Percentiles rank a stretch among this genome's conserved stretches.
phyloP scores from a whole-genome alignment of 1,140 invertebrate genomes.

The Drosophila arizonae region DNA sequence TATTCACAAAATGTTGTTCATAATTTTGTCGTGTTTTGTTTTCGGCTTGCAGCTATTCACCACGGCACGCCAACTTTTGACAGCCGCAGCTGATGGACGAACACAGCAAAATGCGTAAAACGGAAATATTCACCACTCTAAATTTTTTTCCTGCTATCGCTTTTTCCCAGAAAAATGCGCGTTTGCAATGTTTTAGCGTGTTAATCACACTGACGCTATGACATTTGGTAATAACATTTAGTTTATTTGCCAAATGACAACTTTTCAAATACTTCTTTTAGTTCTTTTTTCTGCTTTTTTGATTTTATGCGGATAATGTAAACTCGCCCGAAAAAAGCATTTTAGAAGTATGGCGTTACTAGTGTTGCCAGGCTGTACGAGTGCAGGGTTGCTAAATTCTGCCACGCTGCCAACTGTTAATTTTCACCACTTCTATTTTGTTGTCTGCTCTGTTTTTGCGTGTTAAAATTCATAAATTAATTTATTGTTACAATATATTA shows the following conservation, averaged over 20 bases:
- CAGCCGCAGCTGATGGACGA: conserved; percentile 59
- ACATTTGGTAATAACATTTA: conserved; percentile 28
- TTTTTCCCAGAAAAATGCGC: conserved; percentile 46
- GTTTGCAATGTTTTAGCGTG: conserved; percentile 20
- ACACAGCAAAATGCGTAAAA: conserved; percentile 73
- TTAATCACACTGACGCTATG: conserved; percentile 38
- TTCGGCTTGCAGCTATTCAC: conserved; percentile 42
- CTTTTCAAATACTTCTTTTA: conserved; percentile 40
- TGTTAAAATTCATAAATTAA: neutral
- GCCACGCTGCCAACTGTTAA: conserved; percentile 56
- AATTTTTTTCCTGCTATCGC: conserved; percentile 55
- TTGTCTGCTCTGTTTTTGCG: neutral
- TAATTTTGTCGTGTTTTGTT: conserved; percentile 67
- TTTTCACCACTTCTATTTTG: conserved; percentile 1
- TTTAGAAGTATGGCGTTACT: conserved; percentile 73
- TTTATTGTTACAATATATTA: neutral
- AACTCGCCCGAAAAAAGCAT: conserved; percentile 74
- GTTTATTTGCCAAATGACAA: conserved; percentile 7
- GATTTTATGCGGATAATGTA: conserved; percentile 50
- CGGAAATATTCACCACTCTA: conserved; percentile 63
- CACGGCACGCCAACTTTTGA: conserved; percentile 51
- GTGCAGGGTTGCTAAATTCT: conserved; percentile 52
- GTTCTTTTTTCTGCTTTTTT: conserved; percentile 52
- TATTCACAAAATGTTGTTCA: conserved; percentile 39
- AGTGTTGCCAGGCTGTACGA: conserved; percentile 60